Base-by-base conservation (phyloP, 2,797 vertebrate species). In the Ispidina picta region DNA sequence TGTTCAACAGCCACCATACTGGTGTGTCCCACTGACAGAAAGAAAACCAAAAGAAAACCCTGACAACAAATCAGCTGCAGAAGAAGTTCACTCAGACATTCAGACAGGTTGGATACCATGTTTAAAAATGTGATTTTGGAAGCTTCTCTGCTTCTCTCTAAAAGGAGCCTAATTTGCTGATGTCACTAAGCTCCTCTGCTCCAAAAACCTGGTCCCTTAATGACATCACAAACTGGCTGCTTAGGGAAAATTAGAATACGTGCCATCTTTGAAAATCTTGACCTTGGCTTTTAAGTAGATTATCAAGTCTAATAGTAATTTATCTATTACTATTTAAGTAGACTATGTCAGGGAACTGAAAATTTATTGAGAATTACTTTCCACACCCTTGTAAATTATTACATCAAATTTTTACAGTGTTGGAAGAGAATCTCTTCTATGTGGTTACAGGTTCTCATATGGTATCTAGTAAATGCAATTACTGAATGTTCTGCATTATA, bases 1-100 rank as follows among this genome's bases (percentile, higher is more conserved):
- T 0, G 0, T 9, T 81, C 74, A 58, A 64, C 18, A 54, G 63
- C 31, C 72, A 71, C 58, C 0, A 0, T 2, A 1, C n/a, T 59
- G 76, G 66, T 44, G 16, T 59, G 43, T 63, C 51, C 59, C 73
- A 77, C 70, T 72, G 64, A 76, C 37, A 86, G 59, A 58, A 54
- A 51, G 55, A 37, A 74, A 60, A 63, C 55, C 8, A 64, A 59
- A 16, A 75, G 71, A 69, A 41, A 84, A 64, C 26, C 26, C 43
- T 60, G 83, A 63, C 81, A 81, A 79, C 4, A 15, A 54, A 66
- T 43, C 41, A 76, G 26, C 48, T 56, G 66, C 21, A 78, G 35
- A 59, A 83, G 59, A 87, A 60, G 49, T 18, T 76, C 29, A 33
- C 29, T 88, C 35, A 88, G 49, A 79, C 21, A 29, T 86, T 75